These are phyloP conservation scores for Gephyroberyx darwinii DNA, from an alignment of 2,797 vertebrate genomes.

Conservation along the genomic window DNA sequence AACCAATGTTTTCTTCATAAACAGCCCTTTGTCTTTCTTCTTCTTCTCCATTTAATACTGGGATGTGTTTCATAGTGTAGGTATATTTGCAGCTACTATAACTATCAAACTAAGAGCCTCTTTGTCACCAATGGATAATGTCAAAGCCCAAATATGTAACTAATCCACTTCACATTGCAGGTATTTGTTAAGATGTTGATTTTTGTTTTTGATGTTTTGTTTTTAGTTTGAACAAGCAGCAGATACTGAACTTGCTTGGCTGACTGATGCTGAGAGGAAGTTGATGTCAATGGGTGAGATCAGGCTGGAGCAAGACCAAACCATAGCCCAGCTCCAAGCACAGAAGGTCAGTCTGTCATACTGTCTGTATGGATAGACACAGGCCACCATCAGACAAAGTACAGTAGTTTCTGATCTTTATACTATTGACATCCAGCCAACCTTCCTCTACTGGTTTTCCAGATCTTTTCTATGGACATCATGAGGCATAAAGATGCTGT, in stretches of 20 bases:
- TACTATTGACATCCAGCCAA: conserved; percentile 33
- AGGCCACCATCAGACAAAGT: conserved; percentile 29
- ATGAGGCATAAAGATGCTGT: conserved; percentile 96
- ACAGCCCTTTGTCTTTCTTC: conserved; percentile 11
- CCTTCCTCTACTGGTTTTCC: conserved; percentile 60
- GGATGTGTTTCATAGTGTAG: too few species aligned
- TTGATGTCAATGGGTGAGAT: conserved; percentile 90
- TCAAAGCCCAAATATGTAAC: not conserved
- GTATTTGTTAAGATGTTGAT: not conserved
- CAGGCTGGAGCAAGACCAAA: conserved; percentile 95
- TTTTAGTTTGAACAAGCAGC: conserved; percentile 95
- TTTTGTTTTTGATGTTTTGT: conserved; percentile 20
- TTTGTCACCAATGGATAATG: not conserved
- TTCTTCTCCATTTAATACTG: conserved; percentile 3
- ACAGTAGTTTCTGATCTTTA: conserved; percentile 33
- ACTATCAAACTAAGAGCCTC: not conserved
- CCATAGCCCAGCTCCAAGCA: conserved; percentile 91
- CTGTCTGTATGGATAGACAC: conserved; percentile 28
- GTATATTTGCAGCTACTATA: too few species aligned
- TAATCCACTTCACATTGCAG: not conserved
- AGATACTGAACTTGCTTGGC: conserved; percentile 90
- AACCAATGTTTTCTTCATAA: not conserved
- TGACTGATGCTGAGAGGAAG: conserved; percentile 89
- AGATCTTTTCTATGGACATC: conserved; percentile 97
- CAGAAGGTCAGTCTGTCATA: conserved; percentile 89